A percentile compares a stretch with the other conserved stretches of the same genome.
Conservation (phyloP, 2,113 vertebrate genomes). For the Alethe castanea region DNA sequence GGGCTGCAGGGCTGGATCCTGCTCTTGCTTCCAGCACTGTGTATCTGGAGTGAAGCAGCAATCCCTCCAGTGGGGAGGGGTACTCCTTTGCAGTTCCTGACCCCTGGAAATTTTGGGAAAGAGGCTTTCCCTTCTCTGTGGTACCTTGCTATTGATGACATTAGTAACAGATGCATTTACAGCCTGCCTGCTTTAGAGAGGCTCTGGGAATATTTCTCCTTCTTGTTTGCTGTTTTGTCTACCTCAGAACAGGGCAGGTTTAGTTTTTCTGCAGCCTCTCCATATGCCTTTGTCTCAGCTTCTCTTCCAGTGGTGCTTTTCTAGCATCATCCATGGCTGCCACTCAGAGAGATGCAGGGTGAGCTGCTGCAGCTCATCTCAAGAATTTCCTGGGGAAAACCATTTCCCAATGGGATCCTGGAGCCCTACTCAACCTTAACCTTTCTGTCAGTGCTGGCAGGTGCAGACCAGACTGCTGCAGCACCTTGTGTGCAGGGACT, state of each 20-base stretch:
- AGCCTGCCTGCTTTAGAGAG: not conserved
- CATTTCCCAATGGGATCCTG: fast-evolving
- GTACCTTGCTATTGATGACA: not conserved
- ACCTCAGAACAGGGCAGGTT: not conserved
- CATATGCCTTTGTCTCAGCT: not conserved
- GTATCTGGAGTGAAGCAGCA: fast-evolving
- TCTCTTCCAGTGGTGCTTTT: not conserved
- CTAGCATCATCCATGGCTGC: not conserved
- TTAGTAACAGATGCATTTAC: not conserved
- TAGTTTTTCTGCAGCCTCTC: not conserved
- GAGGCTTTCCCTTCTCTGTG: not conserved
- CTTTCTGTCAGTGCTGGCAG: not conserved
- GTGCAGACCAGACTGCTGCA: not conserved
- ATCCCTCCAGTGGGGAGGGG: fast-evolving
- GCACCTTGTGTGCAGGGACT: too few relatives aligned
- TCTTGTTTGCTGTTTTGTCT: not conserved
- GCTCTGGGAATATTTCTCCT: not conserved
- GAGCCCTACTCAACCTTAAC: not conserved
- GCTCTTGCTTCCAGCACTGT: not conserved
- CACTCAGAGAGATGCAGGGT: not conserved
- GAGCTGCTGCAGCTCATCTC: not conserved
- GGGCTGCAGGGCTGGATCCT: not conserved
- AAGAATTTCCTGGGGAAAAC: not conserved
- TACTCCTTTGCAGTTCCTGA: not conserved
- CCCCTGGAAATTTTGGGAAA: not conserved